phyloP scores from a whole-genome alignment of 2,113 vertebrate genomes.

The Campylorhamphus procurvoides region DNA sequence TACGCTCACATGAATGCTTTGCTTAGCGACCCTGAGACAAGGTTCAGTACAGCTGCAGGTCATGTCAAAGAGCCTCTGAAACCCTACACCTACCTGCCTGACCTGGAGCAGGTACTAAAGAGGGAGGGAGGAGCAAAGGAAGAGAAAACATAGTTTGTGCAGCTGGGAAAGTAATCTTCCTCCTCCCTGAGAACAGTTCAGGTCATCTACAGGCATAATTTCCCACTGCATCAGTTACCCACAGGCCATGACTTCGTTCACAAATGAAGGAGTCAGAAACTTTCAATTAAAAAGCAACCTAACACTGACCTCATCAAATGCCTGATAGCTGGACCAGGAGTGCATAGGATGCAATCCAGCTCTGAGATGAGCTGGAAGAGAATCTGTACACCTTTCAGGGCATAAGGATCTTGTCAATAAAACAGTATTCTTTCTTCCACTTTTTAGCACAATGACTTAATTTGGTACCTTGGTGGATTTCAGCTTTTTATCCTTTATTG shows the following conservation, averaged over 20 bases:
- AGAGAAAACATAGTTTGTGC: not conserved
- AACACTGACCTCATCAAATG: not conserved
- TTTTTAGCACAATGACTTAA: not conserved
- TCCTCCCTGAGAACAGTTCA: not conserved
- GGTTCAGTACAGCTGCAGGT: not conserved
- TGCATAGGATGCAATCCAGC: not conserved
- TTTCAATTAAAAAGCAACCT: not conserved
- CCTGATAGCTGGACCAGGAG: not conserved
- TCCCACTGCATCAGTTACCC: not conserved
- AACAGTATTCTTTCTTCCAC: not conserved
- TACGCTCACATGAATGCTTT: not conserved
- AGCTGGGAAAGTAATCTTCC: not conserved
- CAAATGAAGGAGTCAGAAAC: not conserved
- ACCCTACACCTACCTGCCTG: not conserved
- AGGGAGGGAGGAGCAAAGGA: not conserved
- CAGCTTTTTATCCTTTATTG: not conserved
- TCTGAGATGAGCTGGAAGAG: not conserved
- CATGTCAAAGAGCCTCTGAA: not conserved
- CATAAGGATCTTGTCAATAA: not conserved
- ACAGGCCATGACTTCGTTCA: rapidly evolving
- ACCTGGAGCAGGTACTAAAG: rapidly evolving
- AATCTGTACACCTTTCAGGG: not conserved
- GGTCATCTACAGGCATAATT: not conserved
- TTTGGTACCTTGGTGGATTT: not conserved
- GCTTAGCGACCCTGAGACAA: not conserved